Percentiles rank a stretch among this genome's conserved stretches.
Evolutionary conservation across 2,113 vertebrate genomes (phyloP).

Genomic region (Lasiurus cinereus): DNA sequence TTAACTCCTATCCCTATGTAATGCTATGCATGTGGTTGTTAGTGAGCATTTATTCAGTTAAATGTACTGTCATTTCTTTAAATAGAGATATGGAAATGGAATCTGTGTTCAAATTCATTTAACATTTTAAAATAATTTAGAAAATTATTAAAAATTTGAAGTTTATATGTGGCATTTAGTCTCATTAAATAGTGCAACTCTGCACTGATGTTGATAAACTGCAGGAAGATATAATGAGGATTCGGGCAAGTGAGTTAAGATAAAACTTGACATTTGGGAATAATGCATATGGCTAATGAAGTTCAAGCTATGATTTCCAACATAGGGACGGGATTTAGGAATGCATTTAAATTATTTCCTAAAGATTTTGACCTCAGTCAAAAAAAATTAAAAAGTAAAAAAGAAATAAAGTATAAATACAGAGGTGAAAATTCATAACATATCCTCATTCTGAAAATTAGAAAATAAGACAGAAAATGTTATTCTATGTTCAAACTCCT

Average conservation of each 20-base stretch:
- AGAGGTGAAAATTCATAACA: neutral
- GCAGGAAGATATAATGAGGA: neutral
- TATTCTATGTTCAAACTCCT: neutral
- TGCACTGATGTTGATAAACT: neutral
- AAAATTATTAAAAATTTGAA: neutral
- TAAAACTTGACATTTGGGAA: constrained; percentile 14
- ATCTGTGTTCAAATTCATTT: constrained; percentile 26
- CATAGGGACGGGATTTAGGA: neutral
- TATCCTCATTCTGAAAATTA: neutral
- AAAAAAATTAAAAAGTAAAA: constrained; percentile 14
- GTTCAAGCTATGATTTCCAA: constrained; percentile 2
- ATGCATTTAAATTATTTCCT: neutral
- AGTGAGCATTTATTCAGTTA: neutral
- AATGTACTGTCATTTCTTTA: constrained; percentile 41
- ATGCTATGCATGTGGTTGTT: neutral
- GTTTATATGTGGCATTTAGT: neutral
- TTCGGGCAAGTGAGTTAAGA: neutral
- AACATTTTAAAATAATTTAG: constrained; percentile 27
- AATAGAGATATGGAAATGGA: neutral
- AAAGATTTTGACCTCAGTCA: neutral
- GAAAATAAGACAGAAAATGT: constrained; percentile 15
- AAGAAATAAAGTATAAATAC: neutral
- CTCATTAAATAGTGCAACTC: neutral
- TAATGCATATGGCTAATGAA: neutral
- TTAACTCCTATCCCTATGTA: constrained; percentile 44